A percentile compares a stretch with the other conserved stretches of the same genome.
Conservation (phyloP, 2,113 vertebrate genomes). For the Elephantulus edwardii region DNA sequence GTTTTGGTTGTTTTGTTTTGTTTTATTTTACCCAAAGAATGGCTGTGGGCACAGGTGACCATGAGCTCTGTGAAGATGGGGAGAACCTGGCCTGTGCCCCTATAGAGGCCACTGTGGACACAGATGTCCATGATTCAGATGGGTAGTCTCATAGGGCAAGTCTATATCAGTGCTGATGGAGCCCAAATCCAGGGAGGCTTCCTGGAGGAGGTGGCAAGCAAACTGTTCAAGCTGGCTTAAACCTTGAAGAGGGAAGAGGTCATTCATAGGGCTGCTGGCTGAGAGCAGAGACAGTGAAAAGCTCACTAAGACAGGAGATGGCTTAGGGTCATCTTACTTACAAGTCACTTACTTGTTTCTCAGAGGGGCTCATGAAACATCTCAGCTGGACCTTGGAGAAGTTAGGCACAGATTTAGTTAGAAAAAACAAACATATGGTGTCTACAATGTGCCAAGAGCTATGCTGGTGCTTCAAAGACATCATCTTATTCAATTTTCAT, state of each 20-base stretch:
- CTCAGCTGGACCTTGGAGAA: not conserved
- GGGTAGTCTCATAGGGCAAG: not conserved
- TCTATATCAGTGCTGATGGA: not conserved
- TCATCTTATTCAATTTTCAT: not conserved
- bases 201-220: not conserved
- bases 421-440: not conserved
- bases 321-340: no score
- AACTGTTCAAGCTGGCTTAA: not conserved
- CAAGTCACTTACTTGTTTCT: no score
- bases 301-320: not conserved
- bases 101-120: accelerated
- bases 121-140: not conserved
- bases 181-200: not conserved
- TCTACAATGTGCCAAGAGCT: not conserved
- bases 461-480: not conserved
- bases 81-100: not conserved
- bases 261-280: not conserved
- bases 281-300: not conserved
- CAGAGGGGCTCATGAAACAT: not conserved
- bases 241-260: not conserved
- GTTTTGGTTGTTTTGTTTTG: not conserved
- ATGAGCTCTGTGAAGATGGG: not conserved
- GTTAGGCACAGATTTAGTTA: not conserved
- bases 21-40: not conserved
- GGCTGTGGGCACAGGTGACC: not conserved